phyloP scores from a whole-genome alignment of 2,797 vertebrate species.

The Botia kubotai region DNA sequence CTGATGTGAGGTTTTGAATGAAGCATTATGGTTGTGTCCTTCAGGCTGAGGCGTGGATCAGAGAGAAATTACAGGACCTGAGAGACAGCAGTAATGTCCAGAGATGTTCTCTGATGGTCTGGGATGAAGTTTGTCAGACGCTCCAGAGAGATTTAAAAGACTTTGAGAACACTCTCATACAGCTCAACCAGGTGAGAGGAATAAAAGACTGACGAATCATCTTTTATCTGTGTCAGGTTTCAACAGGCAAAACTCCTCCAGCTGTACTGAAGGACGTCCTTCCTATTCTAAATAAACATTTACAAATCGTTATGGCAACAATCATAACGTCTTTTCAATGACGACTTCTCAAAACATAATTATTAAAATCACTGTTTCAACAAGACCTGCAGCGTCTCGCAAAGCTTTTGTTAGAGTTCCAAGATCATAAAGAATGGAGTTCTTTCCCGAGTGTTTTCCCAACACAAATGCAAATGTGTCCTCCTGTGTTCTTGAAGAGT shows the following conservation, averaged over 20 bases:
- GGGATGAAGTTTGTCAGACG: conserved; percentile 74
- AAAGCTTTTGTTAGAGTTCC: not conserved
- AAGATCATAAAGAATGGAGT: not conserved
- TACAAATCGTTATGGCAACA: conserved; percentile 41
- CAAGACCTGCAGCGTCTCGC: not conserved
- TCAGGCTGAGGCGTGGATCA: conserved; percentile 82
- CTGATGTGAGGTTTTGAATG: not conserved
- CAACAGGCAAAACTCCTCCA: not conserved
- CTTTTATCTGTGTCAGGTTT: conserved; percentile 2
- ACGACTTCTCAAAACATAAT: not conserved
- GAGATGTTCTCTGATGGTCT: conserved; percentile 75
- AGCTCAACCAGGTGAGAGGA: conserved; percentile 84
- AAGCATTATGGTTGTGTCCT: conserved; percentile 15
- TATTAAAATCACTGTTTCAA: not conserved
- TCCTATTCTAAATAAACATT: conserved; percentile 32
- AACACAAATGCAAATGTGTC: conserved; percentile 13
- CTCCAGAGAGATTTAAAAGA: conserved; percentile 85
- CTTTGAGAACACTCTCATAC: conserved; percentile 87
- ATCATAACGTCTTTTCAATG: conserved; percentile 29
- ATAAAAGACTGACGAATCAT: conserved; percentile 25
- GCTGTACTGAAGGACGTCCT: not conserved
- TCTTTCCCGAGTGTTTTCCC: not conserved
- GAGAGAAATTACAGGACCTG: conserved; percentile 75
- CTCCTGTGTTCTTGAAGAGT: not conserved
- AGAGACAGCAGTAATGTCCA: conserved; percentile 75